Evolutionary conservation across 2,797 vertebrate genomes (phyloP).

Genomic region (Chelidonichthys spinosus): DNA sequence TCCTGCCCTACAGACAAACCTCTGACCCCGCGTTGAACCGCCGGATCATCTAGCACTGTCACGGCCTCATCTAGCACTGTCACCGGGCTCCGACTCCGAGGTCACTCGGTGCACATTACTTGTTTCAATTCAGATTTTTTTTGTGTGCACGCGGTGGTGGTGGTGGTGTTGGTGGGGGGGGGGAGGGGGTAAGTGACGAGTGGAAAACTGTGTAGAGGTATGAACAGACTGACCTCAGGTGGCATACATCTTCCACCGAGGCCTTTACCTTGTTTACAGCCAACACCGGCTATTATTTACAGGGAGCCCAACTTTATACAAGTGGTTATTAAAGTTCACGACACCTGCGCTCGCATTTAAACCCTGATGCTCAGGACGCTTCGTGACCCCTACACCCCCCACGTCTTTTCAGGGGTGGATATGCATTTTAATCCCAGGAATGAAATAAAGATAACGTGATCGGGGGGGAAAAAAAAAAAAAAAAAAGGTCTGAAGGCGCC

Average conservation of each 20-base stretch:
- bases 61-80: constrained; percentile 84
- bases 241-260: constrained; percentile 56
- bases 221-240: constrained; percentile 64
- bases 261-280: constrained; percentile 77
- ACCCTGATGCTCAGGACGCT: constrained; percentile 18
- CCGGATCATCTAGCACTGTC: constrained; percentile 87
- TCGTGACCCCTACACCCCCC: constrained; percentile 32
- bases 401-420: constrained; percentile 16
- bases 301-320: constrained; percentile 67
- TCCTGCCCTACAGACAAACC: constrained; percentile 75
- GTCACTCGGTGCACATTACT: constrained; percentile 59
- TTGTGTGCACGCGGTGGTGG: background rate
- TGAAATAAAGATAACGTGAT: constrained; percentile 58
- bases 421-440: constrained; percentile 49
- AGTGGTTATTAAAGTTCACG: constrained; percentile 71
- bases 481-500: too few relatives aligned
- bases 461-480: too few relatives aligned
- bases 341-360: constrained; percentile 50
- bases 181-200: background rate
- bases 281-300: constrained; percentile 80
- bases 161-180: too few relatives aligned
- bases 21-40: constrained; percentile 83
- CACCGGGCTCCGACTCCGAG: constrained; percentile 49
- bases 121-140: constrained; percentile 18
- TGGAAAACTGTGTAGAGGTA: constrained; percentile 58